Base-by-base conservation (phyloP, 2,797 vertebrate genomes). In the Pseudochirops corinnae region DNA sequence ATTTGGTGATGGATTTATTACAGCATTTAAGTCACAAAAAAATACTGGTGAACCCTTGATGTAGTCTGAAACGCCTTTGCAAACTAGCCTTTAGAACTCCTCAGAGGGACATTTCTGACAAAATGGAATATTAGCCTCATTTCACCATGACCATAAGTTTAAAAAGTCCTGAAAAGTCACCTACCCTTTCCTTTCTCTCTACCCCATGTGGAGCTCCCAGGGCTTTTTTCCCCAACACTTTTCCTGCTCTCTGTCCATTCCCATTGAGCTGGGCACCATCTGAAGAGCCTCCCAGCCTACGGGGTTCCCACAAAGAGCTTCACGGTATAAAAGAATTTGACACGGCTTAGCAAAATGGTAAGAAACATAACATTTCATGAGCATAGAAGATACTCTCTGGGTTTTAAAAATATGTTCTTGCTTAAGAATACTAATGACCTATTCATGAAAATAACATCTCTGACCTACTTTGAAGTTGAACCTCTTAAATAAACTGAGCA, bases 371-470 rank as follows among this genome's bases (percentile, higher is more conserved):
- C 2, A 1, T n/a, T 95, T 96, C 96, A 92, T 93, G 74, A 29
- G 92, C 55, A 94, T 31, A 55, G 95, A 0, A 33, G 93, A 97
- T 96, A 95, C 96, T 97, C 97, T 97, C 96, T 97, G 92, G 33
- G 96, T 95, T 92, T 56, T 91, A 96, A 96, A 97, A 97, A 94
- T 31, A 93, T 95, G 96, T 96, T 98, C 97, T 97, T 96, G 96
- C 97, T 98, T 97, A 98, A 98, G 97, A 97, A 98, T 98, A 96
- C 96, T 98, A 98, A 98, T 98, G 98, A 96, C 92, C 98, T 96
- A n/a, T 96, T 96, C 96, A 98, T 96, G 96, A 97, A 97, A 98
- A 98, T 98, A 97, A 98, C 98, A 97, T 98, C 96, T 94, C 97
- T 97, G 98, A 98, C 97, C 97, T 98, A 98, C 97, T 98, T 98